phyloP scores from a whole-genome alignment of 2,113 vertebrate species.

The Cheilinus undulatus region DNA sequence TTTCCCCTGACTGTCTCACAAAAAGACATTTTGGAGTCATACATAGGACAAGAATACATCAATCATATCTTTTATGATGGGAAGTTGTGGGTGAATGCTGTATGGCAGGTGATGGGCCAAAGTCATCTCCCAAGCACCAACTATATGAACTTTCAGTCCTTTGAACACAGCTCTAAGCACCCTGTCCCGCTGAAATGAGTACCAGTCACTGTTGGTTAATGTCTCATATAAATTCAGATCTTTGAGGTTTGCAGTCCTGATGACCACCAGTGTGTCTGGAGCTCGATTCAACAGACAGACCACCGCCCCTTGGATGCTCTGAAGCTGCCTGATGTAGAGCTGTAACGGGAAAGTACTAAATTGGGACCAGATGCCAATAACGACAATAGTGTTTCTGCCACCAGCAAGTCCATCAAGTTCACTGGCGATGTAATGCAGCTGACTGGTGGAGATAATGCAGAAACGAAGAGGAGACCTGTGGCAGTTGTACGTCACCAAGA shows the following conservation, averaged over 20 bases:
- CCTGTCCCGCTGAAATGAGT: constrained; percentile 86
- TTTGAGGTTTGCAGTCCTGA: constrained; percentile 89
- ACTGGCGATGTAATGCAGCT: constrained; percentile 90
- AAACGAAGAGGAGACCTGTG: constrained; percentile 93
- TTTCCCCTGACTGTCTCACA: too few species aligned
- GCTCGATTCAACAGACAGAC: constrained; percentile 87
- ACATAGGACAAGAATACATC: constrained; percentile 88
- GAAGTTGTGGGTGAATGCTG: constrained; percentile 87
- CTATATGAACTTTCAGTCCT: constrained; percentile 86
- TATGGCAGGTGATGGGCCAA: constrained; percentile 90
- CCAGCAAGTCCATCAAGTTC: constrained; percentile 88
- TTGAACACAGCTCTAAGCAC: constrained; percentile 91
- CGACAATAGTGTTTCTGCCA: constrained; percentile 86
- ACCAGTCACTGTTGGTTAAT: constrained; percentile 95
- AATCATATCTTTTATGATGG: constrained; percentile 92
- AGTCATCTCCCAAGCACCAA: constrained; percentile 96
- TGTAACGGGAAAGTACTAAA: constrained; percentile 90
- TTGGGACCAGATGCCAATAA: constrained; percentile 88
- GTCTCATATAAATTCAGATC: constrained; percentile 85
- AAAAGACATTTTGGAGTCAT: constrained; percentile 74
- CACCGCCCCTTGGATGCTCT: constrained; percentile 88
- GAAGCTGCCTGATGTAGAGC: constrained; percentile 88
- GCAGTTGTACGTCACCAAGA: constrained; percentile 88
- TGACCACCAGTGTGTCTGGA: constrained; percentile 87
- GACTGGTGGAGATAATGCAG: constrained; percentile 77